phyloP scores from a whole-genome alignment of 2,113 vertebrate genomes.

The Ptilorrhoa leucosticta region DNA sequence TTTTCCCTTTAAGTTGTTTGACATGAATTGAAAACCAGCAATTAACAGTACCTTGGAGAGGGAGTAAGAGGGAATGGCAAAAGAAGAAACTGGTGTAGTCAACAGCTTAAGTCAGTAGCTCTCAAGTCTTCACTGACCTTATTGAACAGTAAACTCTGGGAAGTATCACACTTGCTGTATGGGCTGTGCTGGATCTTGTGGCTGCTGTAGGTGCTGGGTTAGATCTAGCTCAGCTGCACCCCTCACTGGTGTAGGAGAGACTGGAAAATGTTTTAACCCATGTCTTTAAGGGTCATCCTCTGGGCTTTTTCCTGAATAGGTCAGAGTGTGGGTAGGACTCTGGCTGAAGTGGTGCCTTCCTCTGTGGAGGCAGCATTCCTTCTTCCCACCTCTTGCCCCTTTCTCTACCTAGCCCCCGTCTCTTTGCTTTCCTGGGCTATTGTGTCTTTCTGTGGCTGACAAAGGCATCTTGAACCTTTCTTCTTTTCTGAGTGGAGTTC shows the following conservation, averaged over 20 bases:
- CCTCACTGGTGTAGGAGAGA: not conserved
- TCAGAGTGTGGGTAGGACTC: not conserved
- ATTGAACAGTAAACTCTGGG: not conserved
- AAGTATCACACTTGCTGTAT: not conserved
- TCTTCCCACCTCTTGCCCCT: not conserved
- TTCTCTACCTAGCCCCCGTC: not conserved
- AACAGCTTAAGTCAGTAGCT: not conserved
- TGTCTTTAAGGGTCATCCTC: not conserved
- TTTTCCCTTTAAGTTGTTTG: not conserved
- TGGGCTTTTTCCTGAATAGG: not conserved
- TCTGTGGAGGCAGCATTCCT: not conserved
- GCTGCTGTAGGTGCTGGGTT: not conserved
- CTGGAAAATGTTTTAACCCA: not conserved
- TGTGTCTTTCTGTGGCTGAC: not conserved
- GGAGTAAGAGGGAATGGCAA: not conserved
- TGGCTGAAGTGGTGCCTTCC: not conserved
- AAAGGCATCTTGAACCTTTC: not conserved
- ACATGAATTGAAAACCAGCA: not conserved
- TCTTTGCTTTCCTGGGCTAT: not conserved
- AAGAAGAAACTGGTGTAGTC: not conserved
- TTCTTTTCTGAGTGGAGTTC: not conserved
- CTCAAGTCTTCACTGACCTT: not conserved
- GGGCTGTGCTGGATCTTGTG: not conserved
- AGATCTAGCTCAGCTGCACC: not conserved
- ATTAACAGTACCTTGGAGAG: not conserved